A percentile compares a stretch with the other conserved stretches of the same genome.
phyloP scores from a whole-genome alignment of 2,888 invertebrate genomes.

The Andrena bicolor region DNA sequence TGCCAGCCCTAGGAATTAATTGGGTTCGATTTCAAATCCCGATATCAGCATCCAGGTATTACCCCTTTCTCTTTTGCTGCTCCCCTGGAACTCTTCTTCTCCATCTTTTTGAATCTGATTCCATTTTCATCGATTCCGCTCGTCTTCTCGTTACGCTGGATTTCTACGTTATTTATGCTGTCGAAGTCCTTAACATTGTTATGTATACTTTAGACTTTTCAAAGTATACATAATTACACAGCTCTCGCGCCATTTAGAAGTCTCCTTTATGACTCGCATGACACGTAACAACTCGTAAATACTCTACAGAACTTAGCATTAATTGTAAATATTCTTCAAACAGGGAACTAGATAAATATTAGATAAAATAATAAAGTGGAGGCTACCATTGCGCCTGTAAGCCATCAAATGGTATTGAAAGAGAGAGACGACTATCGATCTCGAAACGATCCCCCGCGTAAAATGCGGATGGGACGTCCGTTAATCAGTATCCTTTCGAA shows the following conservation, averaged over 20 bases:
- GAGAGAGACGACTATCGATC: not conserved
- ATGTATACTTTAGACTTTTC: too few relatives aligned
- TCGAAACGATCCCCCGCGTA: not conserved
- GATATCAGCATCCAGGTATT: conserved; percentile 44
- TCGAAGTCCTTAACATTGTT: too few relatives aligned
- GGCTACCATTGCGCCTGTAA: too few relatives aligned
- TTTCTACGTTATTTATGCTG: too few relatives aligned
- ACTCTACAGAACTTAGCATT: too few relatives aligned
- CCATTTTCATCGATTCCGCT: conserved; percentile 1
- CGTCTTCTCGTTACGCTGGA: not conserved
- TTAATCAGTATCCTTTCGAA: not conserved
- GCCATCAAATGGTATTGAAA: too few relatives aligned
- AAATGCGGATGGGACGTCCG: not conserved
- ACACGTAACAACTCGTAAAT: too few relatives aligned
- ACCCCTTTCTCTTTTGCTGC: conserved; percentile 3
- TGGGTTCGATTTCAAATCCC: conserved; percentile 56
- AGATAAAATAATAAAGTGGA: too few relatives aligned
- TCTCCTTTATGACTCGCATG: not conserved
- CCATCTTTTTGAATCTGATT: not conserved
- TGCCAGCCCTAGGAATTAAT: conserved; percentile 59
- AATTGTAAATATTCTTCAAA: too few relatives aligned
- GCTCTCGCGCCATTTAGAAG: too few relatives aligned
- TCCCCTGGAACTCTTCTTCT: not conserved
- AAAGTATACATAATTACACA: too few relatives aligned
- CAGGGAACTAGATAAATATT: too few relatives aligned